These are phyloP conservation scores for Forbesichthys papilliferus DNA, from an alignment of 2,113 vertebrate species.

Conservation along the genomic window DNA sequence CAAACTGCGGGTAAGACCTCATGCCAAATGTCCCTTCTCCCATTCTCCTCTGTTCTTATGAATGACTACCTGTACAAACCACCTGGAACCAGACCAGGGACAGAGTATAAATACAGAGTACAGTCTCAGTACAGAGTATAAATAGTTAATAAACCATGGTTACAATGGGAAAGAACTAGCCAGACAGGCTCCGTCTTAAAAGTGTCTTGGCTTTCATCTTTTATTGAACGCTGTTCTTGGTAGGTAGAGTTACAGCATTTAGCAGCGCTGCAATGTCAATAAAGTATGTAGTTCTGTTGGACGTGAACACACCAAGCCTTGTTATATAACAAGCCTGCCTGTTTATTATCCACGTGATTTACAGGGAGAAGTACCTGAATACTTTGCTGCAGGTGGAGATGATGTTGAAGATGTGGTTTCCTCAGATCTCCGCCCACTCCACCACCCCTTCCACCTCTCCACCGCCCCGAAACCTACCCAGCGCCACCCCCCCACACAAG, in stretches of 20 bases:
- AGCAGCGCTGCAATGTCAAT: constrained; percentile 3
- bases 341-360: background rate
- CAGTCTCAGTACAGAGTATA: background rate
- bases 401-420: constrained; percentile 93
- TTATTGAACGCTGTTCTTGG: constrained; percentile 31
- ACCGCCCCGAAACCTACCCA: constrained; percentile 33
- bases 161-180: background rate
- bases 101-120: background rate
- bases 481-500: constrained; percentile 68
- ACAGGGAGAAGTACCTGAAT: constrained; percentile 86
- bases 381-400: constrained; percentile 88
- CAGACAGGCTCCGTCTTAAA: constrained; percentile 23
- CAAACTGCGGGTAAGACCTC: constrained; percentile 84
- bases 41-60: background rate
- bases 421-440: constrained; percentile 70
- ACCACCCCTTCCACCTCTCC: constrained; percentile 36
- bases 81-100: background rate
- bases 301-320: background rate
- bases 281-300: background rate
- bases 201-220: constrained; percentile 31
- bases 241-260: constrained; percentile 39
- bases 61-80: background rate
- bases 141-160: constrained; percentile 7
- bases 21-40: background rate
- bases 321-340: background rate